Base-by-base conservation (phyloP, 2,888 invertebrate genomes). In the Apocheima hispidaria region DNA sequence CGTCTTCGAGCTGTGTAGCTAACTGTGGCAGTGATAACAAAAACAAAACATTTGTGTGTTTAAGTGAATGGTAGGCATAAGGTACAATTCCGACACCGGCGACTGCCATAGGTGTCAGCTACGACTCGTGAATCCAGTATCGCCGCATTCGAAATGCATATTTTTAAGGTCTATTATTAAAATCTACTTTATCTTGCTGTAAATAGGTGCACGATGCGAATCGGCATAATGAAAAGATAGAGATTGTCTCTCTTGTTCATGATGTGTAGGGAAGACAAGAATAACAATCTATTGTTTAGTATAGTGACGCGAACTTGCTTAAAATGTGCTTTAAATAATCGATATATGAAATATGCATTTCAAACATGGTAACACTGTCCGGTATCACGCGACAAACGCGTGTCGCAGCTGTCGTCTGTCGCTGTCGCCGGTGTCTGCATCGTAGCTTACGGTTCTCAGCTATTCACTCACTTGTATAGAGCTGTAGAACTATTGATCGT, bases 1-100 rank as follows among this genome's bases (percentile, higher is more conserved):
- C 59, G 77, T 90, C 59, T 85, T 86, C 65, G 84, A 89, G 74
- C 77, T 89, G 75, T 84, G 83, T 81, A 89, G 90, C 81, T 91
- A 87, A 70, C 65, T 51, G 62, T 68, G 64, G 57, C 44, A 60
- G 68, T 66, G 68, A 52, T 58, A 63, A 53, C 53, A 36, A 60
- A 56, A 66, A 38, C 68, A 44, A n/a, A 59, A 68, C 68, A 55
- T 65, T 74, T 70, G 69, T 67, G 74, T 79, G 77, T 75, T 71
- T 71, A 75, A 74, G 78, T 75, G 77, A 72, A 58, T 63, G 56
- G 60, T 51, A 64, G 68, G 9, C 12, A 26, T 44, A 16, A 16
- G 26, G 46, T 46, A 18, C 30, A 20, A 9, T 46, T 30, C 30
- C 30, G 20, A 46, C 12, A 20, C 28, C 18, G 20, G n/a, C 2